Percentiles rank a stretch among this genome's conserved stretches.
phyloP scores from a whole-genome alignment of 2,113 vertebrate species.

The Speoplatyrhinus poulsoni region DNA sequence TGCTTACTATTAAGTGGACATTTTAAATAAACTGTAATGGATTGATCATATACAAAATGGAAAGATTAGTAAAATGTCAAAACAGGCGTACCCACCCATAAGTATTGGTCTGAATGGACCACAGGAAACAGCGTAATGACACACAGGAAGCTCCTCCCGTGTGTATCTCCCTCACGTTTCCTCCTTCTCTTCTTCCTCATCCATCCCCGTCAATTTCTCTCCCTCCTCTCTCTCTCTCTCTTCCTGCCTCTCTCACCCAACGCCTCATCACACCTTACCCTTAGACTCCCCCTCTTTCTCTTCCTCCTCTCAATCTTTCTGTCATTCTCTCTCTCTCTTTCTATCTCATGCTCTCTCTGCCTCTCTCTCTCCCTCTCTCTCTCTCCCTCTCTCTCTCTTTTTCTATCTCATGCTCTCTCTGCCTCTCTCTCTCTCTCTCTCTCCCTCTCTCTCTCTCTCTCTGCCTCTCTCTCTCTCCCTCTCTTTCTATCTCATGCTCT shows the following conservation, averaged over 20 bases:
- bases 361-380: no score
- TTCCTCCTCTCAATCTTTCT: no score
- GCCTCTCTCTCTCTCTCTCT: background rate
- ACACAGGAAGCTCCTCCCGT: conserved; percentile 33
- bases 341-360: background rate
- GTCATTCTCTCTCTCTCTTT: no score
- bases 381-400: background rate
- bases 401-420: background rate
- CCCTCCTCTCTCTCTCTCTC: no score
- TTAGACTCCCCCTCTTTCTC: no score
- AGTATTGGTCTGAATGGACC: conserved; percentile 25
- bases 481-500: conserved; percentile 13
- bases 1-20: no score
- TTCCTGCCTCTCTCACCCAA: no score
- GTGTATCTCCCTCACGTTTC: no score
- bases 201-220: background rate
- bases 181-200: background rate
- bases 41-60: no score
- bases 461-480: conserved; percentile 21
- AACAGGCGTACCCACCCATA: conserved; percentile 45
- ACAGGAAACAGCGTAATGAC: conserved; percentile 49
- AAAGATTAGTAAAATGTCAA: conserved; percentile 17
- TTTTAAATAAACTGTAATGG: no score
- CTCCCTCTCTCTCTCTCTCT: conserved; percentile 20
- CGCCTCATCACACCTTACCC: no score